A percentile compares a stretch with the other conserved stretches of the same genome.
Evolutionary conservation across 92 coral and sea anemone genomes (phyloP).

Genomic region (Zoanthus gigantus): DNA sequence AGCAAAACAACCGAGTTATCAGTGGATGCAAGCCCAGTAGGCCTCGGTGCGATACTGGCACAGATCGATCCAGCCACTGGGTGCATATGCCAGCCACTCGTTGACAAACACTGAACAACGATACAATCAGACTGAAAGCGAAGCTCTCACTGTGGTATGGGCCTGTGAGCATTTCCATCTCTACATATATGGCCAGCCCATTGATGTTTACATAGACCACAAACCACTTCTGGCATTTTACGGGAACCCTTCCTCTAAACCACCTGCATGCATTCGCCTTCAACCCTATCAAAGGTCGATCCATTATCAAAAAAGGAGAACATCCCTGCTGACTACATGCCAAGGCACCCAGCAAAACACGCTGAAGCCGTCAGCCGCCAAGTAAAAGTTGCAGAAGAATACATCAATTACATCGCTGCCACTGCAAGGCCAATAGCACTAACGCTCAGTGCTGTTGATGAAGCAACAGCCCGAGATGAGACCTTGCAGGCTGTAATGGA

Average conservation of each 20-base stretch:
- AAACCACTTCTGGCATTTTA: neutral
- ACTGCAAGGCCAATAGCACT: neutral
- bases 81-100: no score
- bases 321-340: slow-evolving; percentile 23
- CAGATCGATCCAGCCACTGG: no score
- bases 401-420: no score
- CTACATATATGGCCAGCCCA: slow-evolving; percentile 31
- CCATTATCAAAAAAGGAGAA: neutral
- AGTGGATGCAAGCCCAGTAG: no score
- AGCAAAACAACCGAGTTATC: no score
- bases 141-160: slow-evolving; percentile 62
- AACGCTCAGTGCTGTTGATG: neutral
- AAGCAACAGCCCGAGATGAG: slow-evolving; percentile 16
- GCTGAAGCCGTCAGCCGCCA: slow-evolving; percentile 15
- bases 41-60: no score
- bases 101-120: no score
- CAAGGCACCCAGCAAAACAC: slow-evolving; percentile 1
- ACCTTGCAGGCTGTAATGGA: slow-evolving; percentile 7
- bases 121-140: slow-evolving; percentile 42
- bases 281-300: slow-evolving; percentile 24
- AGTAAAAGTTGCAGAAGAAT: no score
- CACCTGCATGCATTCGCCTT: slow-evolving; percentile 27
- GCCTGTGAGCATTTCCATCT: slow-evolving; percentile 52
- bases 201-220: slow-evolving; percentile 9
- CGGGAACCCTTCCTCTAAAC: slow-evolving; percentile 6